Evolutionary conservation across 1,140 invertebrate species (phyloP).

Genomic region (Brachionus manjavacas): DNA sequence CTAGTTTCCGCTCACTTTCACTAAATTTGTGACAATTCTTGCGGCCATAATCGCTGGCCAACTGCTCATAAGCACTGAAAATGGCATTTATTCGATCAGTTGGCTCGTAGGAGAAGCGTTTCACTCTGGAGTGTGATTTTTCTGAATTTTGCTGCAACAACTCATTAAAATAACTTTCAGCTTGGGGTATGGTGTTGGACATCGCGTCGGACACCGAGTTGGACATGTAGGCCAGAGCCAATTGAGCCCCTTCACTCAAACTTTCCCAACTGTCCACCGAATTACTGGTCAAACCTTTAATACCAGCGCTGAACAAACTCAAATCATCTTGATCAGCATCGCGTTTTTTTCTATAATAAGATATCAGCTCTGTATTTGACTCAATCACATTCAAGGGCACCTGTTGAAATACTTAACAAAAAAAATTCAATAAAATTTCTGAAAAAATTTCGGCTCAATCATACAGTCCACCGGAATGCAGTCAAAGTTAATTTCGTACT

Average conservation of each 20-base stretch:
- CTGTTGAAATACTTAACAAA: slow-evolving; percentile 18
- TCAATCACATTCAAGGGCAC: slow-evolving; percentile 38
- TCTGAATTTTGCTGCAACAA: background rate
- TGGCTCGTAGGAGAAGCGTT: slow-evolving; percentile 23
- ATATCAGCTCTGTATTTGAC: slow-evolving; percentile 38
- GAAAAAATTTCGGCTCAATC: background rate
- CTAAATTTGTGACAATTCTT: background rate
- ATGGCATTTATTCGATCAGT: slow-evolving; percentile 7
- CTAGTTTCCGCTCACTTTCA: slow-evolving; percentile 48
- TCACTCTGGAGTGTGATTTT: slow-evolving; percentile 22
- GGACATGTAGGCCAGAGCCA: slow-evolving; percentile 8
- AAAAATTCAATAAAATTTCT: background rate
- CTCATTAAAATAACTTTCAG: slow-evolving; percentile 16
- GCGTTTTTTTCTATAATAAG: slow-evolving; percentile 31
- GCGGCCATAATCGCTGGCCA: slow-evolving; percentile 31
- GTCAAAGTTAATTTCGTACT: slow-evolving; percentile 86
- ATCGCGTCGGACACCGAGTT: background rate
- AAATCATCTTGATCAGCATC: background rate
- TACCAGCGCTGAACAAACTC: slow-evolving; percentile 4
- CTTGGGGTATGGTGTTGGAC: background rate
- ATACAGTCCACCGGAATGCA: slow-evolving; percentile 76
- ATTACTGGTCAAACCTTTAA: slow-evolving; percentile 6
- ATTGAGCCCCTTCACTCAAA: slow-evolving; percentile 14
- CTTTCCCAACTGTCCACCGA: slow-evolving; percentile 41
- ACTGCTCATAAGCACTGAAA: background rate